Evolutionary conservation across 1,140 invertebrate genomes (phyloP).

Genomic region (Eubasilissa regina): DNA sequence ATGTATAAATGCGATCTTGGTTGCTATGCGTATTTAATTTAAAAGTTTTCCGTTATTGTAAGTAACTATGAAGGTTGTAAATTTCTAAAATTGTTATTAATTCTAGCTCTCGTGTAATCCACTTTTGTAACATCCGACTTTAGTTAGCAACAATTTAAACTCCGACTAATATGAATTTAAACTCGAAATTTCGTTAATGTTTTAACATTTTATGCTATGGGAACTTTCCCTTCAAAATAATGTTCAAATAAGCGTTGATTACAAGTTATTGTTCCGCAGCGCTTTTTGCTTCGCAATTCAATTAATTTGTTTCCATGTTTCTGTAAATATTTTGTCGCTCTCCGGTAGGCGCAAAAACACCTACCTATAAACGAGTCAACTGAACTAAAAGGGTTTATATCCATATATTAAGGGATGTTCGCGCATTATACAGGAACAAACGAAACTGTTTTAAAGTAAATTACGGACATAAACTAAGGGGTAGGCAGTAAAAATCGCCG

Average conservation of each 20-base stretch:
- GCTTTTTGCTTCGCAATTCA: slow-evolving; percentile 56
- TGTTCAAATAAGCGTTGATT: slow-evolving; percentile 58
- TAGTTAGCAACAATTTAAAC: slow-evolving; percentile 29
- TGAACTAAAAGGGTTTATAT: slow-evolving; percentile 48
- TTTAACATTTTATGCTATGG: slow-evolving; percentile 30
- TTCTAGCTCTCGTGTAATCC: not conserved
- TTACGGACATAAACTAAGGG: slow-evolving; percentile 45
- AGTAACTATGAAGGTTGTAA: no score
- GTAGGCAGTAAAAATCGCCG: slow-evolving; percentile 55
- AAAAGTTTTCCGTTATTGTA: no score
- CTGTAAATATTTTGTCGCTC: slow-evolving; percentile 47
- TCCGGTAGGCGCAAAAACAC: slow-evolving; percentile 37
- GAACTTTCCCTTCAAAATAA: slow-evolving; percentile 33
- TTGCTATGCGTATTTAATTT: no score
- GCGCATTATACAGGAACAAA: slow-evolving; percentile 43
- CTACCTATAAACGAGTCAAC: slow-evolving; percentile 40
- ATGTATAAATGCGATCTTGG: no score
- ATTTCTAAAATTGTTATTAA: no score
- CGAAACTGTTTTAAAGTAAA: slow-evolving; percentile 56
- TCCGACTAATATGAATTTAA: slow-evolving; percentile 15
- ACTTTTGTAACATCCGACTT: slow-evolving; percentile 7
- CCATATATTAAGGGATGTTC: slow-evolving; percentile 47
- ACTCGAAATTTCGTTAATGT: slow-evolving; percentile 18
- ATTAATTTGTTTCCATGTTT: slow-evolving; percentile 55
- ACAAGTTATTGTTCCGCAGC: slow-evolving; percentile 52